Evolutionary conservation across 2,797 vertebrate species (phyloP).

Genomic region (Pseudopleuronectes americanus): DNA sequence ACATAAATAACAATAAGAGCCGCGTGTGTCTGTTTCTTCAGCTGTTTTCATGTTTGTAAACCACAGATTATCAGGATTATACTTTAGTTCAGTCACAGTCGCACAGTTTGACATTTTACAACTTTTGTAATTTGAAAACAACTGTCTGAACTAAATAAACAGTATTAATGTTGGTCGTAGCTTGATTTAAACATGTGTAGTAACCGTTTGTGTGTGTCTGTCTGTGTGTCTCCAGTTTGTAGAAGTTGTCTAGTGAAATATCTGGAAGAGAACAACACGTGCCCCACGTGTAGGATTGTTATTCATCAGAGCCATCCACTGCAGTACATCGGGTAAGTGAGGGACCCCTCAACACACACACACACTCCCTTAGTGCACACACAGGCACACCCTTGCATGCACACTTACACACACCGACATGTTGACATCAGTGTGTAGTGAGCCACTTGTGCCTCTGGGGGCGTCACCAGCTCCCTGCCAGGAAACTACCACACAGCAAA

Average conservation of each 20-base stretch:
- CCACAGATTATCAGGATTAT: too few relatives aligned
- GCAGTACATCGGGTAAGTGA: slow-evolving; percentile 96
- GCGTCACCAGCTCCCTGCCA: slow-evolving; percentile 16
- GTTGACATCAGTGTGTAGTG: slow-evolving; percentile 19
- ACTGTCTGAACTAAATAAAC: too few relatives aligned
- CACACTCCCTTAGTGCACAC: neutral
- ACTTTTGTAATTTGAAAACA: too few relatives aligned
- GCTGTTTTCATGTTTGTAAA: too few relatives aligned
- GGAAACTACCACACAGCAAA: slow-evolving; percentile 36
- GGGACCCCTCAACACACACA: slow-evolving; percentile 12
- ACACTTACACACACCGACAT: slow-evolving; percentile 4
- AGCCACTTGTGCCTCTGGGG: slow-evolving; percentile 19
- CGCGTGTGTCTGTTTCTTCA: too few relatives aligned
- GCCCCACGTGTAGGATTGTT: slow-evolving; percentile 97
- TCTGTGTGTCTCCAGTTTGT: slow-evolving; percentile 87
- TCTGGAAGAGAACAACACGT: slow-evolving; percentile 99
- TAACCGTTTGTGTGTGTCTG: slow-evolving; percentile 8
- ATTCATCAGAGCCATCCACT: slow-evolving; percentile 99
- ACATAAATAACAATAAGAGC: too few relatives aligned
- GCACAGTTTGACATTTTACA: too few relatives aligned
- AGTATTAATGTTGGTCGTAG: too few relatives aligned
- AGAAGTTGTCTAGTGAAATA: slow-evolving; percentile 99
- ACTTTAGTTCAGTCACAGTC: too few relatives aligned
- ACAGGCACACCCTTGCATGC: slow-evolving; percentile 5
- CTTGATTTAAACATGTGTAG: neutral